Base-by-base conservation (phyloP, 2,113 vertebrate genomes). In the Myotis davidii region DNA sequence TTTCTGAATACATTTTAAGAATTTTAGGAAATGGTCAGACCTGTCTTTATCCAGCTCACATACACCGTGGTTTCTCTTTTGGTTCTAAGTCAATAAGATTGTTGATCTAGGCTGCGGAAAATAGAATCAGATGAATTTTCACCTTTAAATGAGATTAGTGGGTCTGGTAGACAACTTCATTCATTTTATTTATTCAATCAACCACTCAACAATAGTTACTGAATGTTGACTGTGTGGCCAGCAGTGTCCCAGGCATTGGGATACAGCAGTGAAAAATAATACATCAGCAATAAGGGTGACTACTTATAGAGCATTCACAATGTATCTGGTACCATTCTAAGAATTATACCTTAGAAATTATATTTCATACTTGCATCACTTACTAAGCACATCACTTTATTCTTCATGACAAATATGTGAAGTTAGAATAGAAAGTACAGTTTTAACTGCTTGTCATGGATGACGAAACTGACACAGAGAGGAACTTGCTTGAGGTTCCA, bases 61-160 rank as follows among this genome's bases (percentile, higher is more conserved):
- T 59, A 74, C 37, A 48, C 2, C 56, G 1, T 78, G 3, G 12
- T 32, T 91, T 82, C 20, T 81, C 16, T 72, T 91, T 95, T 72
- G 45, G n/a, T 50, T 93, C 45, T 61, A 95, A 69, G 78, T 96
- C 32, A 59, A 32, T 94, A 84, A 72, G n/a, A 79, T 6, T 23
- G 27, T 83, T 74, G 54, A 18, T 74, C 67, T 83, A 76, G 27
- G 64, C 83, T 32, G 42, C 23, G n/a, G n/a, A 56, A 94, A 95
- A 76, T n/a, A 86, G 61, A 93, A 84, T 91, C 81, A 67, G 45
- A 89, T 50, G 39, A 54, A 32, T 84, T 86, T 90, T 86, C 39
- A 79, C 64, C 76, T 94, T 72, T 54, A 74, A 84, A 93, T 84
- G 69, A 92, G 10, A 61, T 91, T 42, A 37, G 70, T 72, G 67